phyloP scores from a whole-genome alignment of 1,140 invertebrate genomes.

The Harlomillsia oculata region DNA sequence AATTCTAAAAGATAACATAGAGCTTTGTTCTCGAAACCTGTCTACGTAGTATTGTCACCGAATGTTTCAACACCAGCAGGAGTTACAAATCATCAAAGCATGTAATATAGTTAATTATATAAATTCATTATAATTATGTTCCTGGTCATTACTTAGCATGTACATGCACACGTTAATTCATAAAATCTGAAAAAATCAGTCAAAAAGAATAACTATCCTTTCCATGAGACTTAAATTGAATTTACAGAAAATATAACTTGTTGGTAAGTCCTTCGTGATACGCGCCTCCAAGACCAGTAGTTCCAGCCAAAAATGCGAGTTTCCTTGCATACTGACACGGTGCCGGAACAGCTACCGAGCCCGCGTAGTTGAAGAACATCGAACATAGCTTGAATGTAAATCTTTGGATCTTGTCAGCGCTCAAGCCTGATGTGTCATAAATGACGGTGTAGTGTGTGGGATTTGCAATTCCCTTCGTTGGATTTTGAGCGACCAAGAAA shows the following conservation, averaged over 20 bases:
- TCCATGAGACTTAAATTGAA: too few species aligned
- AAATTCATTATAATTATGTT: too few species aligned
- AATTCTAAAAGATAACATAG: too few species aligned
- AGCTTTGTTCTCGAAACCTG: too few species aligned
- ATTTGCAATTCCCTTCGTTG: constrained; percentile 66
- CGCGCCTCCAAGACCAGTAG: constrained; percentile 19
- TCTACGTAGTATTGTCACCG: too few species aligned
- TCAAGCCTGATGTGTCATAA: constrained; percentile 51
- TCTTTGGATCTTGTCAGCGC: constrained; percentile 58
- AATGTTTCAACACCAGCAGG: too few species aligned
- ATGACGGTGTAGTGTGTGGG: constrained; percentile 74
- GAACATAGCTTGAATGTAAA: constrained; percentile 71
- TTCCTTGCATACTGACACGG: constrained; percentile 82
- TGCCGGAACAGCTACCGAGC: constrained; percentile 57
- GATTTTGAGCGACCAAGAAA: constrained; percentile 65
- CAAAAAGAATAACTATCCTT: too few species aligned
- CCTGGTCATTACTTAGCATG: too few species aligned
- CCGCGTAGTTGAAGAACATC: constrained; percentile 69
- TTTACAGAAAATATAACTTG: constrained; percentile 29
- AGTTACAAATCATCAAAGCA: too few species aligned
- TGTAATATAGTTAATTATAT: too few species aligned
- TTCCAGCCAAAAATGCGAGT: constrained; percentile 63
- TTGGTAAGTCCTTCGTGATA: constrained; percentile 22
- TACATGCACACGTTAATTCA: too few species aligned
- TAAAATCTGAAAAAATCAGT: too few species aligned